Evolutionary conservation across 2,113 vertebrate genomes (phyloP).

Genomic region (Ia io): DNA sequence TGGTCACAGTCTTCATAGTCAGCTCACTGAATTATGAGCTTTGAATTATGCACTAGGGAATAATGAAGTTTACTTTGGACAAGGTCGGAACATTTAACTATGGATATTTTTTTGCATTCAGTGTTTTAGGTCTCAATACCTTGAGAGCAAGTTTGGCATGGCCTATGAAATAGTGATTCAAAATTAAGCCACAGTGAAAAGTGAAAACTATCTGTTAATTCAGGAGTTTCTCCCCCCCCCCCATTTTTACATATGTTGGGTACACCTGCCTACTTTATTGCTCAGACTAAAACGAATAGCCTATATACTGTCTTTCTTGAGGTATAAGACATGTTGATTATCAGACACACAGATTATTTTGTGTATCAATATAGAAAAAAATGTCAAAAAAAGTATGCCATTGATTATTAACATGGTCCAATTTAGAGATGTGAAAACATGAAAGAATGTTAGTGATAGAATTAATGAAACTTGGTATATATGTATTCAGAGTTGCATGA

Average conservation of each 20-base stretch:
- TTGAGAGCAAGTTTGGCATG: background rate
- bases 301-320: background rate
- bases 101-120: background rate
- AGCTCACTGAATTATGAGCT: background rate
- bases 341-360: background rate
- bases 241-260: background rate
- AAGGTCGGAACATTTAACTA: background rate
- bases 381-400: background rate
- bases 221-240: background rate
- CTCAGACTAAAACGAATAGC: background rate
- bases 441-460: background rate
- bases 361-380: background rate
- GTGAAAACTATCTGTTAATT: background rate
- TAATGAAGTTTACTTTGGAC: background rate
- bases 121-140: background rate
- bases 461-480: background rate
- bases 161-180: background rate
- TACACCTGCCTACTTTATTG: background rate
- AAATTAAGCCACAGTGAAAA: slow-evolving; percentile 1
- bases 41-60: background rate
- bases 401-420: background rate
- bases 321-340: background rate
- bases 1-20: background rate
- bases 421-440: background rate
- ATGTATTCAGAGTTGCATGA: background rate